These are phyloP conservation scores for Stylophora pistillata DNA, from an alignment of 64 coral and sea anemone species.

Conservation along the genomic window DNA sequence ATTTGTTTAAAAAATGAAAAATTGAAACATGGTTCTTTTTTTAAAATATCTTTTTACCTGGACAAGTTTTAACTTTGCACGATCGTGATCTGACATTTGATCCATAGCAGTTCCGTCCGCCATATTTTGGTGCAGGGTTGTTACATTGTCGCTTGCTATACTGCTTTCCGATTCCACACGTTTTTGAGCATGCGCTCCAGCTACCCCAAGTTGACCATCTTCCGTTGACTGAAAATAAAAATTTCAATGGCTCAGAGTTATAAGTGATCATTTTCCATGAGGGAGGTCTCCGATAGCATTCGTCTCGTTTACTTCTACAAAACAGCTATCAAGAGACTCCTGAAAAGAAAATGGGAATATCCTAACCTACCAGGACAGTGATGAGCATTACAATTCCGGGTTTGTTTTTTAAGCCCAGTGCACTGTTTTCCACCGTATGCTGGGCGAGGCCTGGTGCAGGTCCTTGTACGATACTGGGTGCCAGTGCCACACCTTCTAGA, in stretches of 20 bases:
- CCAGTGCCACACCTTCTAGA: constrained; percentile 19
- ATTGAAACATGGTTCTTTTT: no score
- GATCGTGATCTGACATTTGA: neutral
- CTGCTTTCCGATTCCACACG: constrained; percentile 57
- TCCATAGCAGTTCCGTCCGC: constrained; percentile 40
- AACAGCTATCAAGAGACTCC: no score
- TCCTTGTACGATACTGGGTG: constrained; percentile 6
- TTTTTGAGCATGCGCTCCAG: constrained; percentile 52
- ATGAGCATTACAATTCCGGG: neutral
- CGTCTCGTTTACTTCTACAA: no score
- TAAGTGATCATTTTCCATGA: no score
- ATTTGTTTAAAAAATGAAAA: no score
- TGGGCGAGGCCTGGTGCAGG: constrained; percentile 22
- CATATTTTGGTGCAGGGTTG: constrained; percentile 52
- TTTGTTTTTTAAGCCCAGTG: neutral
- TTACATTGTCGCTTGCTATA: constrained; percentile 48
- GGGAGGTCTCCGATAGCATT: neutral
- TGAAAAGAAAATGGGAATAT: no score
- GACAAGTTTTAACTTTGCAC: constrained; percentile 53
- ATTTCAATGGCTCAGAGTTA: neutral
- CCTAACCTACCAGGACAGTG: neutral
- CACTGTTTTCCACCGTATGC: constrained; percentile 23
- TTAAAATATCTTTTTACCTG: constrained; percentile 22
- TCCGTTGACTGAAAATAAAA: constrained; percentile 59
- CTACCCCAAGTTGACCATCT: constrained; percentile 49